Evolutionary conservation across 1,140 invertebrate genomes (phyloP).

Genomic region (Palaemon carinicauda): DNA sequence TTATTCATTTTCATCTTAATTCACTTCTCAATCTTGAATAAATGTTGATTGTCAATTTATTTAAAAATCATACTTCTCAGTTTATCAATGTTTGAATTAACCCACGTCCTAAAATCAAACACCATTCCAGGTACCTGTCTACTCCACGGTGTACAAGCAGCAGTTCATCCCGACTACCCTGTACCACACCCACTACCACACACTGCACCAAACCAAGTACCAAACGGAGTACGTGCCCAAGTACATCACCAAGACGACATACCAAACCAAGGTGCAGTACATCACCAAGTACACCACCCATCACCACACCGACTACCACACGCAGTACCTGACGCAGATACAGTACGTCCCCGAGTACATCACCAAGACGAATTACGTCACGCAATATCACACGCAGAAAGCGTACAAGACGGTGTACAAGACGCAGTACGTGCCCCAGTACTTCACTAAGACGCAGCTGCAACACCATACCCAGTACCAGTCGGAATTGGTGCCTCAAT

Average conservation of each 20-base stretch:
- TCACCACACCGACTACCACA: slow-evolving; percentile 24
- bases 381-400: not conserved
- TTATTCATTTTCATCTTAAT: too few species aligned
- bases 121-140: slow-evolving; percentile 13
- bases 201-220: slow-evolving; percentile 20
- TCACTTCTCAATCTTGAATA: too few species aligned
- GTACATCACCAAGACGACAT: slow-evolving; percentile 26
- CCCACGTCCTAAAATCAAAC: not conserved
- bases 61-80: too few species aligned
- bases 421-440: slow-evolving; percentile 14
- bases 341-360: slow-evolving; percentile 18
- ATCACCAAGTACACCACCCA: slow-evolving; percentile 28
- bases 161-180: slow-evolving; percentile 26
- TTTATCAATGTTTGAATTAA: too few species aligned
- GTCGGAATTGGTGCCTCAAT: slow-evolving; percentile 25
- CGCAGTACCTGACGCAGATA: slow-evolving; percentile 13
- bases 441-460: slow-evolving; percentile 14
- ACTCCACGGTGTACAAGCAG: slow-evolving; percentile 34
- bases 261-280: slow-evolving; percentile 35
- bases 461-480: slow-evolving; percentile 29
- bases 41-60: too few species aligned
- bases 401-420: slow-evolving; percentile 31
- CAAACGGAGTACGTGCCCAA: slow-evolving; percentile 37
- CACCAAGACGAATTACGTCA: slow-evolving; percentile 30
- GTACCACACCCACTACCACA: slow-evolving; percentile 39